Conservation (phyloP, 2,113 vertebrate genomes). For the Columbina picui region DNA sequence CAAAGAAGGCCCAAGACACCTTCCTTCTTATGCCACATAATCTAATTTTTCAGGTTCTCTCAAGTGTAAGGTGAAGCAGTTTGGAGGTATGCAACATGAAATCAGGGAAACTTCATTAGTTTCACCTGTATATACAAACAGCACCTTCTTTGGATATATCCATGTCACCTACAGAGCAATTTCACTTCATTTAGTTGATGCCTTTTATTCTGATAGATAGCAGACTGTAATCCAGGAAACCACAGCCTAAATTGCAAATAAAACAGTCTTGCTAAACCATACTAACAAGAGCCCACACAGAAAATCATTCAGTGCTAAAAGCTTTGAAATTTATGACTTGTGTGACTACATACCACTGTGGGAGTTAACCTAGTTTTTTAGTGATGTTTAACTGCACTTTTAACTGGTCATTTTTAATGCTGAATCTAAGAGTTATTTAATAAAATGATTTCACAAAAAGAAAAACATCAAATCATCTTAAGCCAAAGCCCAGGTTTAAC, state of each 20-base stretch:
- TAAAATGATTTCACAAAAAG: not conserved
- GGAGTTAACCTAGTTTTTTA: conserved; percentile 32
- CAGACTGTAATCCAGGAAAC: not conserved
- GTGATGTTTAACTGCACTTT: not conserved
- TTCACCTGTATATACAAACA: not conserved
- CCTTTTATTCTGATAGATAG: not conserved
- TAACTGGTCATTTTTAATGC: not conserved
- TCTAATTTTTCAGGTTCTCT: not conserved
- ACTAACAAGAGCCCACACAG: not conserved
- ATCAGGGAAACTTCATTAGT: not conserved
- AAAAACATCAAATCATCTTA: not conserved
- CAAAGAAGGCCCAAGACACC: not conserved
- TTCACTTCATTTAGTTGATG: not conserved
- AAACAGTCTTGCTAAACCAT: not conserved
- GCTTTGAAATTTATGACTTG: conserved; percentile 47
- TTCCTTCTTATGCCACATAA: not conserved
- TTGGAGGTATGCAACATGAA: not conserved
- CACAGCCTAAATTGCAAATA: not conserved
- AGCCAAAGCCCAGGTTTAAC: not conserved
- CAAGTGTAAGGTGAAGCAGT: not conserved
- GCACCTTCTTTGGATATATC: not conserved
- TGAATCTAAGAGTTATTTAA: not conserved
- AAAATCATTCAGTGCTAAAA: not conserved
- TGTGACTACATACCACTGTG: not conserved
- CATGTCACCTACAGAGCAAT: not conserved